Evolutionary conservation across 2,888 invertebrate species (phyloP).

Genomic region (Thyatira batis): DNA sequence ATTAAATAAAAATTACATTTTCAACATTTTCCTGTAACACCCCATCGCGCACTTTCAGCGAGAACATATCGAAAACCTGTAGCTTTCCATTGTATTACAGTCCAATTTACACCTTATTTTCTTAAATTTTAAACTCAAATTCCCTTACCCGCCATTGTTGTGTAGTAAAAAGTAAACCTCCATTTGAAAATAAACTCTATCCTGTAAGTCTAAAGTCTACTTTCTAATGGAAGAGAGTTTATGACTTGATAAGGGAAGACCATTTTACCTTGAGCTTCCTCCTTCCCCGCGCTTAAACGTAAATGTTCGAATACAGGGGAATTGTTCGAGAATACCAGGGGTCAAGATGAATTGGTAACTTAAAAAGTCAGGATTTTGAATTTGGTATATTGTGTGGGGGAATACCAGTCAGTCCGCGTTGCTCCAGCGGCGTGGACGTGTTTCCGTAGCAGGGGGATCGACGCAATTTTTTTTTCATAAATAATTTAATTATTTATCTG

Average conservation of each 20-base stretch:
- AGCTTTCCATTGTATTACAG: conserved; percentile 49
- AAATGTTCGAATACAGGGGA: conserved; percentile 45
- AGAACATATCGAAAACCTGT: conserved; percentile 75
- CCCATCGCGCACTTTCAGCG: conserved; percentile 60
- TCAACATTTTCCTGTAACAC: conserved; percentile 31
- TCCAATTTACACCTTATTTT: conserved; percentile 18
- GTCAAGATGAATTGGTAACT: conserved; percentile 47
- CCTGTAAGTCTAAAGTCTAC: background rate
- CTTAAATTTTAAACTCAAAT: background rate
- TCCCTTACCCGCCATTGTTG: background rate
- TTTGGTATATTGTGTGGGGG: conserved; percentile 25
- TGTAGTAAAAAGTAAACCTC: background rate
- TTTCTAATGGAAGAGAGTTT: conserved; percentile 5
- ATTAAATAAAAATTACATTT: conserved; percentile 27
- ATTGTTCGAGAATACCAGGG: conserved; percentile 39
- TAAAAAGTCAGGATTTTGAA: conserved; percentile 38
- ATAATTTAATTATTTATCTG: conserved; percentile 3
- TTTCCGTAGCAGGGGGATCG: background rate
- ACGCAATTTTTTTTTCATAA: background rate
- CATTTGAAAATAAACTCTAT: conserved; percentile 24
- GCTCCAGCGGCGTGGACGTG: conserved; percentile 35
- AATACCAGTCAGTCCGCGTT: conserved; percentile 46
- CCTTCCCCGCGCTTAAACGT: conserved; percentile 29
- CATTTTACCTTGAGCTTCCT: conserved; percentile 39
- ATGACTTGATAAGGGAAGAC: conserved; percentile 50